Conservation (phyloP, 1,140 invertebrate species). For the Euwallacea similis region DNA sequence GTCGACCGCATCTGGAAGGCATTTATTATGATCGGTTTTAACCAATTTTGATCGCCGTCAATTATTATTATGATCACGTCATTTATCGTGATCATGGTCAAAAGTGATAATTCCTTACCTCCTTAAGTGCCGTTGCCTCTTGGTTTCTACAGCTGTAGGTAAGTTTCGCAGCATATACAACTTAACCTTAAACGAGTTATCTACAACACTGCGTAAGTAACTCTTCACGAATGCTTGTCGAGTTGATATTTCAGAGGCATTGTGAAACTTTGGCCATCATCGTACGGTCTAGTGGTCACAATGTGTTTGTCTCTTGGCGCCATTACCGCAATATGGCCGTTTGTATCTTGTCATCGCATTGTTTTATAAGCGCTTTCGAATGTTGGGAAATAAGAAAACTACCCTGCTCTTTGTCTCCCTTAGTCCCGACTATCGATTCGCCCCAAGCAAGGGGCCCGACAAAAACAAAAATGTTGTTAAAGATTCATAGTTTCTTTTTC, state of each 20-base stretch:
- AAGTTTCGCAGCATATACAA: too few relatives aligned
- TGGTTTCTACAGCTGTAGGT: too few relatives aligned
- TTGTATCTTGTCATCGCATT: slow-evolving; percentile 23
- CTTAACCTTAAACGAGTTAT: too few relatives aligned
- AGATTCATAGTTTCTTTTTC: slow-evolving; percentile 35
- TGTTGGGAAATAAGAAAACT: slow-evolving; percentile 26
- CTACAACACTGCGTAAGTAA: neutral
- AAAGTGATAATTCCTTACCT: too few relatives aligned
- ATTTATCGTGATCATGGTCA: too few relatives aligned
- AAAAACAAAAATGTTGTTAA: slow-evolving; percentile 30
- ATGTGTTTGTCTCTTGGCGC: slow-evolving; percentile 36
- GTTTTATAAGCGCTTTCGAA: slow-evolving; percentile 37
- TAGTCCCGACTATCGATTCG: slow-evolving; percentile 17
- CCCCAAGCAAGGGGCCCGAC: neutral
- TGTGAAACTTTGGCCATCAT: slow-evolving; percentile 28
- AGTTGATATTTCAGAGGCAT: slow-evolving; percentile 31
- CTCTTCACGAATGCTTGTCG: slow-evolving; percentile 11
- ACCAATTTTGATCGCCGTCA: too few relatives aligned
- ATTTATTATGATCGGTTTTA: too few relatives aligned
- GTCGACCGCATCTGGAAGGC: too few relatives aligned
- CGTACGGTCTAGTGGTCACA: slow-evolving; percentile 34
- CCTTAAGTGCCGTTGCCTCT: too few relatives aligned
- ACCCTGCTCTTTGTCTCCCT: neutral
- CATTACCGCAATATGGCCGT: slow-evolving; percentile 33
- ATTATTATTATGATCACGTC: too few relatives aligned